A percentile compares a stretch with the other conserved stretches of the same genome.
Conservation (phyloP, 1,140 invertebrate genomes). For the Procambarus virginalis region DNA sequence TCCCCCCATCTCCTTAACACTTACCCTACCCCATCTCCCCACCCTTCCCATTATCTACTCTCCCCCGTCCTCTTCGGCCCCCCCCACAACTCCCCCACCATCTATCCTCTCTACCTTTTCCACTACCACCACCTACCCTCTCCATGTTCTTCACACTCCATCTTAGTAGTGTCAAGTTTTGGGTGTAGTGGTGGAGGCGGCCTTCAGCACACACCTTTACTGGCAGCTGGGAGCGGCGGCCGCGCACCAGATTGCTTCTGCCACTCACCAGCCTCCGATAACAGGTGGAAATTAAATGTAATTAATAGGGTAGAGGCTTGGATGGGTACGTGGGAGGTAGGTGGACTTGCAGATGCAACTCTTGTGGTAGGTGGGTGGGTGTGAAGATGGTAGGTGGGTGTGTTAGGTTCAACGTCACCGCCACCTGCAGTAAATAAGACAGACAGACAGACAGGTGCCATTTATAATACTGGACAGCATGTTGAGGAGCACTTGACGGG, state of each 20-base stretch:
- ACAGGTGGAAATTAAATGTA: conserved; percentile 56
- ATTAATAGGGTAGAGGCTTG: conserved; percentile 21
- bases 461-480: too few species aligned
- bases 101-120: not conserved
- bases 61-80: not conserved
- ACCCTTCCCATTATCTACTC: not conserved
- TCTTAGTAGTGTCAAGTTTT: too few species aligned
- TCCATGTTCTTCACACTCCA: not conserved
- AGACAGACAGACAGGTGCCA: too few species aligned
- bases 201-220: too few species aligned
- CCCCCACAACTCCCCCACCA: not conserved
- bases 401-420: too few species aligned
- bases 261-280: conserved; percentile 51
- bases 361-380: too few species aligned
- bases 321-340: too few species aligned
- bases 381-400: too few species aligned
- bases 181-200: too few species aligned
- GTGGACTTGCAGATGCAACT: too few species aligned
- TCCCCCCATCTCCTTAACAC: not conserved
- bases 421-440: too few species aligned
- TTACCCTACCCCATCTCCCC: not conserved
- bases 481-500: too few species aligned
- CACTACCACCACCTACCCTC: not conserved
- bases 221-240: not conserved
- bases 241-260: conserved; percentile 35